Evolutionary conservation across 2,888 invertebrate genomes (phyloP).

Genomic region (Dynastes tityus): DNA sequence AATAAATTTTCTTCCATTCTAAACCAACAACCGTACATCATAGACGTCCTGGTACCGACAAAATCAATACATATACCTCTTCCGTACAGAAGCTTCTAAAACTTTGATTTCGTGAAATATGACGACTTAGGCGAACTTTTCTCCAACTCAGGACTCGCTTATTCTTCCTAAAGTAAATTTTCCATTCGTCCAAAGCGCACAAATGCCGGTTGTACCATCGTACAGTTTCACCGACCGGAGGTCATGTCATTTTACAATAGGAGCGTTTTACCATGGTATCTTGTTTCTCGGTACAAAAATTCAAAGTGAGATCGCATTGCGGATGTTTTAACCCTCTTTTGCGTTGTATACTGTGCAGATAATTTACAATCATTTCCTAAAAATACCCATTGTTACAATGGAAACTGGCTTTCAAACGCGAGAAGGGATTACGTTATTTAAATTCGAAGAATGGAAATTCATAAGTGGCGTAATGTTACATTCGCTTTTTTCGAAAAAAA

Average conservation of each 20-base stretch:
- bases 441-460: not conserved
- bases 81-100: slow-evolving; percentile 2
- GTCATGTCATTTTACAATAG: not conserved
- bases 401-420: not conserved
- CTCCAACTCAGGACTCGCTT: not conserved
- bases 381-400: not conserved
- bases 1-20: not conserved
- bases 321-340: not conserved
- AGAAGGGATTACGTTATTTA: not conserved
- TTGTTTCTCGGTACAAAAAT: slow-evolving; percentile 2
- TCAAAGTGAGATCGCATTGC: not conserved
- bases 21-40: not conserved
- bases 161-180: not conserved
- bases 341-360: not conserved
- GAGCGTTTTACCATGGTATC: not conserved
- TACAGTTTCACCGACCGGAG: not conserved
- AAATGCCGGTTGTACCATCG: not conserved
- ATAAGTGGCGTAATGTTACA: not conserved
- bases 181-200: not conserved
- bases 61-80: slow-evolving; percentile 1
- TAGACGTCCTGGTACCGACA: not conserved
- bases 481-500: not conserved
- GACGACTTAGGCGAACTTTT: slow-evolving; percentile 26
- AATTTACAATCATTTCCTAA: not conserved
- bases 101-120: slow-evolving; percentile 33